phyloP scores from a whole-genome alignment of 2,113 vertebrate genomes.

The Electrona antarctica region DNA sequence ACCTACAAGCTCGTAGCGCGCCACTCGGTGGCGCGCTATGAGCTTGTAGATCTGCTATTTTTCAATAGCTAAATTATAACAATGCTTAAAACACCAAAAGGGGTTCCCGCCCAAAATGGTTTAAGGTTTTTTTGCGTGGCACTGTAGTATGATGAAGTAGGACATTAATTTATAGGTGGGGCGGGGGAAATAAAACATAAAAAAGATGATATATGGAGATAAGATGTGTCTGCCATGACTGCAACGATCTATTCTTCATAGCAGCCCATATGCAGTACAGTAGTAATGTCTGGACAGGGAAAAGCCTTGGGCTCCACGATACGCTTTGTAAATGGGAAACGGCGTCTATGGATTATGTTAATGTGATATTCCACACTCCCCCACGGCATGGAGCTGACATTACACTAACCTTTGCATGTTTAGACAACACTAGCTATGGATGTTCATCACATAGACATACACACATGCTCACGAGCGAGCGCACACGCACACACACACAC shows the following conservation, averaged over 20 bases:
- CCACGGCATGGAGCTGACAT: slow-evolving; percentile 77
- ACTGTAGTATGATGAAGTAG: too few species aligned
- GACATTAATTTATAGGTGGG: too few species aligned
- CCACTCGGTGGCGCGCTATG: too few species aligned
- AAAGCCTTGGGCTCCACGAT: slow-evolving; percentile 32
- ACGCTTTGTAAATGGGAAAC: slow-evolving; percentile 54
- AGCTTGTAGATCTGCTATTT: too few species aligned
- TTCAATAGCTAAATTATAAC: too few species aligned
- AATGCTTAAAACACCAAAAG: too few species aligned
- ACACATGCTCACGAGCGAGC: background rate
- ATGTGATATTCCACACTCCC: slow-evolving; percentile 78
- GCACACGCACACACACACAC: background rate
- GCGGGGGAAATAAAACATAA: too few species aligned
- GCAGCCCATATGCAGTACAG: slow-evolving; percentile 9
- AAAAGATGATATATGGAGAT: too few species aligned
- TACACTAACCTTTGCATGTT: slow-evolving; percentile 82
- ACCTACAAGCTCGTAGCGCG: too few species aligned
- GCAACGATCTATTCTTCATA: background rate
- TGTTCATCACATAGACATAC: slow-evolving; percentile 70
- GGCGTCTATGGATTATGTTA: slow-evolving; percentile 81
- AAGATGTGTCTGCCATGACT: too few species aligned
- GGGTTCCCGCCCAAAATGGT: too few species aligned
- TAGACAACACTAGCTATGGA: slow-evolving; percentile 73
- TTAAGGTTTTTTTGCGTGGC: too few species aligned
- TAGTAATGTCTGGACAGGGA: slow-evolving; percentile 50